Evolutionary conservation across 2,113 vertebrate species (phyloP), one percentile per base, ranked within the genome.

Genomic region (Erinaceus europaeus): DNA sequence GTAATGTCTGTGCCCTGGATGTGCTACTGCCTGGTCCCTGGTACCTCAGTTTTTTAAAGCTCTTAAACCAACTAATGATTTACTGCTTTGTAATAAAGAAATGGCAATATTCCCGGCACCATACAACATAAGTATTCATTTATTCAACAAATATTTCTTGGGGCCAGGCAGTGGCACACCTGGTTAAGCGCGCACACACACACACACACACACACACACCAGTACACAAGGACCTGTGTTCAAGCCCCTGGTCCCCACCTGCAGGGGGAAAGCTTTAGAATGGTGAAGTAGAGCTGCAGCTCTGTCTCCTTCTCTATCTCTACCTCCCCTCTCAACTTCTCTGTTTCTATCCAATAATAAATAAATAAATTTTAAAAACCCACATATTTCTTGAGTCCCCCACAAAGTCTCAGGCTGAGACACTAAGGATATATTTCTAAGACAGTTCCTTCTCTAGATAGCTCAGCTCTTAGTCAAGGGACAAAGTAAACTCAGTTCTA

Each of bases 401-500:
- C 46, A n/a, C 36, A 69, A 76, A 42, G 3, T 40, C 34, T 78
- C 2, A 48, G 9, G 11, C 48, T 62, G 53, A 75, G 40, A 48
- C 57, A 40, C 20, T 25, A n/a, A 34, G 9, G 21, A 34, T 40
- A 80, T 4, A 8, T 18, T 62, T 32, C 36, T 34, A 84, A 40
- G 7, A n/a, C 10, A 65, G 38, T 76, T 32, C 32, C 27, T 64
- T 57, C 46, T 82, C 48, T 52, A 5, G 14, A 48, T 32, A 93
- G 85, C 14, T 77, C 59, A 77, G 44, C 27, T 74, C 71, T 84
- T 73, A 61, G 4, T 82, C 25, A 21, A 9, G 46, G 61, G 21
- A 80, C 12, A 69, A 85, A 92, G 44, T 87, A 84, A 91, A 81
- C n/a, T n/a, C n/a, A n/a, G n/a, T n/a, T n/a, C n/a, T n/a, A n/a